Evolutionary conservation across 2,888 invertebrate species (phyloP).

Genomic region (Artemia sp.): DNA sequence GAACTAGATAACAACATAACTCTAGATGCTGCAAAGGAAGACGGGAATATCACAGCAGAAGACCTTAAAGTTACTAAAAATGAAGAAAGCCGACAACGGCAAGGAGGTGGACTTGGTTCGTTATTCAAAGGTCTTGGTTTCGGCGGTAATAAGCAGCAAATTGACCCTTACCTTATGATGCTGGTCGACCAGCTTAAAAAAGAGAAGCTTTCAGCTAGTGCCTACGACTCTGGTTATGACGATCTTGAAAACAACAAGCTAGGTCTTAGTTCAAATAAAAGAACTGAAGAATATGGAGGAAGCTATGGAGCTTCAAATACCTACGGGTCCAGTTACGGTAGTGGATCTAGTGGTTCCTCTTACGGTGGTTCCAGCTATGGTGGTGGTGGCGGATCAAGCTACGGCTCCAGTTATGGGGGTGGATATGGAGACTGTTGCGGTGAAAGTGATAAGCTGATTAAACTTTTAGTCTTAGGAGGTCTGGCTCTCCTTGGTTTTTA

Average conservation of each 20-base stretch:
- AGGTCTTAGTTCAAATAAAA: background rate
- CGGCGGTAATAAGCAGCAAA: background rate
- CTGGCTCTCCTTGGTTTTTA: conserved; percentile 22
- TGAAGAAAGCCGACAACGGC: background rate
- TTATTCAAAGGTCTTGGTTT: background rate
- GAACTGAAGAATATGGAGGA: conserved; percentile 13
- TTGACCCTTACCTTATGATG: background rate
- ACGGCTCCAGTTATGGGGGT: conserved; percentile 22
- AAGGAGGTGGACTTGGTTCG: background rate
- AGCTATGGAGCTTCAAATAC: conserved; percentile 6
- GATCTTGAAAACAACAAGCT: background rate
- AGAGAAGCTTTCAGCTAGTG: background rate
- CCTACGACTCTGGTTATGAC: background rate
- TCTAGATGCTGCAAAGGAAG: background rate
- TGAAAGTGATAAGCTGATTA: conserved; percentile 17
- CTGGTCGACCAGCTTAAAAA: background rate
- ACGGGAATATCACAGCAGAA: background rate
- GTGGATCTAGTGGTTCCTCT: background rate
- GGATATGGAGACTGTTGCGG: conserved; percentile 22
- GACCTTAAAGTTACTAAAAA: no score
- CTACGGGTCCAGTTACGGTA: background rate
- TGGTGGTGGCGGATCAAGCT: conserved; percentile 19
- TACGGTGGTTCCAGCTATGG: conserved; percentile 21
- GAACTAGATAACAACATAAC: background rate
- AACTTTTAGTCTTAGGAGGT: conserved; percentile 18